Evolutionary conservation across 2,888 invertebrate genomes (phyloP).

Genomic region (Sphaerophoria rueppellii): DNA sequence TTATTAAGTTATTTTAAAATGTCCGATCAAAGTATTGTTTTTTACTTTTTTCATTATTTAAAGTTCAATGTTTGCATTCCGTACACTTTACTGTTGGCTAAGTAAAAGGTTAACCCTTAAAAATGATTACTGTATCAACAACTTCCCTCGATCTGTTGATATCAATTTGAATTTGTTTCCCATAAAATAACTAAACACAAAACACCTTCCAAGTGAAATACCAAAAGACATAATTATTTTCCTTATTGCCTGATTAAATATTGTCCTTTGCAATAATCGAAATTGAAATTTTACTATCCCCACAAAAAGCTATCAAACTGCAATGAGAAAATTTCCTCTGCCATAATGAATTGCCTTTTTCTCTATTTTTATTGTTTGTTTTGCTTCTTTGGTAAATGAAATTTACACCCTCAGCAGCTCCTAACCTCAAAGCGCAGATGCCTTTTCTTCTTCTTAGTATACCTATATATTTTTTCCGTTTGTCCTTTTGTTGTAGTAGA

Average conservation of each 20-base stretch:
- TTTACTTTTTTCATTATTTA: no score
- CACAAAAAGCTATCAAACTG: neutral
- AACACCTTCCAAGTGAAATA: neutral
- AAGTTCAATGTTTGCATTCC: no score
- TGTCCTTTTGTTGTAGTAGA: neutral
- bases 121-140: no score
- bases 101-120: no score
- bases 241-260: neutral
- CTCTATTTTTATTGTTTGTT: slow-evolving; percentile 1
- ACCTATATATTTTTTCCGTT: neutral
- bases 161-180: neutral
- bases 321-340: slow-evolving; percentile 14
- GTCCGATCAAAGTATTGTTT: no score
- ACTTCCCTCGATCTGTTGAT: no score
- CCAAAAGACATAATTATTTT: neutral
- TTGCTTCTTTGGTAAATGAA: neutral
- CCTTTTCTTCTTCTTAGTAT: neutral
- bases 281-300: slow-evolving; percentile 3
- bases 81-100: no score
- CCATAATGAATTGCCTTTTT: neutral
- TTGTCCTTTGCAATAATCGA: neutral
- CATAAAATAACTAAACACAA: neutral
- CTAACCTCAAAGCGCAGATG: slow-evolving; percentile 31
- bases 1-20: no score
- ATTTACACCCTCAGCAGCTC: neutral